Base-by-base conservation (phyloP, 2,888 invertebrate species). In the Aelia acuminata region DNA sequence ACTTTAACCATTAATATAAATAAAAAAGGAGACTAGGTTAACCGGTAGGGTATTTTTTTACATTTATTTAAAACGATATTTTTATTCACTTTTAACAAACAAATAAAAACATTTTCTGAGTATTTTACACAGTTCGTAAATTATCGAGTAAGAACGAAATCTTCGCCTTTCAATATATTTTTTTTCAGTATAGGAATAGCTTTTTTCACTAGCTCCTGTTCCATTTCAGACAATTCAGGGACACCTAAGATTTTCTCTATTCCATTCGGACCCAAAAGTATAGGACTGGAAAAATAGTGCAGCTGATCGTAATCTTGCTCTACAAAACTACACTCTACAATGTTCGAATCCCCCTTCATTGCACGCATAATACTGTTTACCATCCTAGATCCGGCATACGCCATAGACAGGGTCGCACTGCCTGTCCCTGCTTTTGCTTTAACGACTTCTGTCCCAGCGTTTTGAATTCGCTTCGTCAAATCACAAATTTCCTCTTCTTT, bases 391-490 rank as follows among this genome's bases (percentile, higher is more conserved):
- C 98, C 99, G 48, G 99, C 99, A 92, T 95, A 98, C 3, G 99
- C 99, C 99, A 98, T 99, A 3, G 98, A 99, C 47, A 99, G 94
- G 3, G 99, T 99, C 50, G 99, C 99, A 0, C 99, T 99, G 88
- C 99, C 99, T 87, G 98, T 97, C 90, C 99, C 99, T 89, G 99
- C 99, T 93, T 99, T 99, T 13, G 99, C 99, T 92, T 98, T 97
- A 50, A 99, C 98, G 53, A 98, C 97, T 94, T 99, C 99, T 88
- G 99, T 99, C 88, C 99, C 99, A 90, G 99, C 99, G 93, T 99
- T 99, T 93, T 95, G 99, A 91, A 99, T 99, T 92, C 99, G 95
- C 91, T 94, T 95, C 0, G 98, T 98, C 89, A 99, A 93, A 43
- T 96, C 96, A 91, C 96, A 95, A 90, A 99, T 94, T 92, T 98